Conservation (phyloP, 2,888 invertebrate species). For the Andrena dorsata region DNA sequence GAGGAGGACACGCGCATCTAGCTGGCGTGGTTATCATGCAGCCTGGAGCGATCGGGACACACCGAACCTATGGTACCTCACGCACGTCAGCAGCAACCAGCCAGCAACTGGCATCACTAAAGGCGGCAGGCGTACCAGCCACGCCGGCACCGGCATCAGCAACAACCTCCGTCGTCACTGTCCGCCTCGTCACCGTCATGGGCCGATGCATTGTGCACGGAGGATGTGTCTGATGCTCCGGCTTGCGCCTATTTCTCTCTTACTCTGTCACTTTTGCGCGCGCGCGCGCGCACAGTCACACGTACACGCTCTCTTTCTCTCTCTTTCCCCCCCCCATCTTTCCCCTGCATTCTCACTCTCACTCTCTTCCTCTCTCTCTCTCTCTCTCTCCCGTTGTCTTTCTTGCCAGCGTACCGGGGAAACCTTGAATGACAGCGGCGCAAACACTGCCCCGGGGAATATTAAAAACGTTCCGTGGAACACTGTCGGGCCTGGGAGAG, state of each 20-base stretch:
- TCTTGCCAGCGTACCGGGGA: slow-evolving; percentile 33
- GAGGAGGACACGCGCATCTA: slow-evolving; percentile 47
- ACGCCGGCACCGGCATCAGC: slow-evolving; percentile 55
- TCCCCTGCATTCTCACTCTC: background rate
- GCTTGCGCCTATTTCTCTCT: slow-evolving; percentile 25
- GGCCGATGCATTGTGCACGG: slow-evolving; percentile 69
- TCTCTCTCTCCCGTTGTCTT: slow-evolving; percentile 4
- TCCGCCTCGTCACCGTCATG: slow-evolving; percentile 60
- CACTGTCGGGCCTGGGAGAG: slow-evolving; percentile 60
- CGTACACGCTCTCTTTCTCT: too few relatives aligned
- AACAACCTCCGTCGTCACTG: slow-evolving; percentile 44
- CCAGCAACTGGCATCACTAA: slow-evolving; percentile 52
- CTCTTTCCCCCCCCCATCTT: too few relatives aligned
- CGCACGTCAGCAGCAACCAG: slow-evolving; percentile 47
- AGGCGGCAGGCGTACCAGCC: slow-evolving; percentile 35
- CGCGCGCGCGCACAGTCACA: background rate
- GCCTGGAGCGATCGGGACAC: slow-evolving; percentile 62
- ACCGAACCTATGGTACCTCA: slow-evolving; percentile 38
- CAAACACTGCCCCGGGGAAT: slow-evolving; percentile 81
- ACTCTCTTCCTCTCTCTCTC: background rate
- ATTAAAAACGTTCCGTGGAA: slow-evolving; percentile 81
- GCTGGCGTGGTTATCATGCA: slow-evolving; percentile 60
- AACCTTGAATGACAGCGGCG: slow-evolving; percentile 78
- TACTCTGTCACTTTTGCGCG: slow-evolving; percentile 14
- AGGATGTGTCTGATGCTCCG: slow-evolving; percentile 54